Evolutionary conservation across 2,797 vertebrate species (phyloP).

Genomic region (Hydrolagus colliei): DNA sequence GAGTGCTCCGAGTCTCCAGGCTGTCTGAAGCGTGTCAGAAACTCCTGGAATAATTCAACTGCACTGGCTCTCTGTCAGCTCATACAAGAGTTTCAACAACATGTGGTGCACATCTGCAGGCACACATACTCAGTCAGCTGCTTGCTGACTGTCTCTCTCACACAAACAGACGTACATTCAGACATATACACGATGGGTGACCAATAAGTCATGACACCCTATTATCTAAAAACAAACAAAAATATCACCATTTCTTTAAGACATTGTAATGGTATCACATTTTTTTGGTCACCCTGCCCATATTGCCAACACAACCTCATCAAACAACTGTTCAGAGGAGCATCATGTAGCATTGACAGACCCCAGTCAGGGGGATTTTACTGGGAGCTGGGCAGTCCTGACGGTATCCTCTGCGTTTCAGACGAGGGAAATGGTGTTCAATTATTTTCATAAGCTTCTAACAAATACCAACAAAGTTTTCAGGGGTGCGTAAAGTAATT

Average conservation of each 20-base stretch:
- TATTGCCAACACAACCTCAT: no score
- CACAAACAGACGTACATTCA: neutral
- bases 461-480: neutral
- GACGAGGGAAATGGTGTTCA: neutral
- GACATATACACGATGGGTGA: neutral
- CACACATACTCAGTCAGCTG: neutral
- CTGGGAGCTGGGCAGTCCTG: neutral
- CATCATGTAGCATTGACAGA: neutral
- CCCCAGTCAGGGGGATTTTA: no score
- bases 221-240: no score
- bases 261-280: no score
- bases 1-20: neutral
- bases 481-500: neutral
- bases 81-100: neutral
- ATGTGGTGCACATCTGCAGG: conserved; percentile 22
- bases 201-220: no score
- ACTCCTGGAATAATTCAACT: neutral
- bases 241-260: no score
- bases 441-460: neutral
- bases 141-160: neutral
- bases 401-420: neutral
- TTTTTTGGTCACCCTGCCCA: no score
- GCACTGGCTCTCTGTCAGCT: neutral
- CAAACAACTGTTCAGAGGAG: neutral
- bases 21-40: neutral